phyloP scores from a whole-genome alignment of 2,888 invertebrate species.

The Mactromeris polynyma region DNA sequence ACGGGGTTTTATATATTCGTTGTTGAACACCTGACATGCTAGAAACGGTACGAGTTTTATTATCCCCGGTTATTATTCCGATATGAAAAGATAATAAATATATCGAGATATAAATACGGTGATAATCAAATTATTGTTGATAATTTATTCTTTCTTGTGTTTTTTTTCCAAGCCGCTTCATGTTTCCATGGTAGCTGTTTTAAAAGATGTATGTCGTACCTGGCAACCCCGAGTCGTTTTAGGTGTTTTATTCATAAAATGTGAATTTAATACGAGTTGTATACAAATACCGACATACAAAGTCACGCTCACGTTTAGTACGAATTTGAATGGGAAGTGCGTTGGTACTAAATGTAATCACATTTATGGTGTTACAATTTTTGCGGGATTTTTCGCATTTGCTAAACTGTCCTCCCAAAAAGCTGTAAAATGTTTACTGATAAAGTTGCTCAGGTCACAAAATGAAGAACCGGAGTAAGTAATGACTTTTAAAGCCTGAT shows the following conservation, averaged over 20 bases:
- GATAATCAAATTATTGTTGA: conserved; percentile 43
- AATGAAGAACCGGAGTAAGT: too few relatives aligned
- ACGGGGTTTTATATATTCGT: not conserved
- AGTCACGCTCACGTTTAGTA: not conserved
- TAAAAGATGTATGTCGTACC: conserved; percentile 31
- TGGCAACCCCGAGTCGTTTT: conserved; percentile 22
- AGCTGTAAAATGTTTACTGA: too few relatives aligned
- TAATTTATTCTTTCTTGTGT: conserved; percentile 49
- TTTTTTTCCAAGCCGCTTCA: conserved; percentile 40
- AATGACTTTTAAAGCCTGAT: too few relatives aligned
- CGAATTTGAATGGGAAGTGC: not conserved
- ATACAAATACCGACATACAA: not conserved
- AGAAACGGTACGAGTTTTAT: conserved; percentile 14
- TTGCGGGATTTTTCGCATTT: too few relatives aligned
- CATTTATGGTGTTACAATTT: not conserved
- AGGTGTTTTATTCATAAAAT: not conserved
- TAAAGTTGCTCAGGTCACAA: too few relatives aligned
- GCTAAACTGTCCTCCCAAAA: too few relatives aligned
- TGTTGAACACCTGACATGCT: conserved; percentile 13
- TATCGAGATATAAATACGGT: not conserved
- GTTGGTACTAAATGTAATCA: not conserved
- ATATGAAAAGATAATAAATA: conserved; percentile 21
- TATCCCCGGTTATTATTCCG: conserved; percentile 29
- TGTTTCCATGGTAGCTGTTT: conserved; percentile 37
- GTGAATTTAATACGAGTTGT: not conserved